A percentile compares a stretch with the other conserved stretches of the same genome.
Evolutionary conservation across 2,888 invertebrate genomes (phyloP).

Genomic region (Perizoma flavofasciatum): DNA sequence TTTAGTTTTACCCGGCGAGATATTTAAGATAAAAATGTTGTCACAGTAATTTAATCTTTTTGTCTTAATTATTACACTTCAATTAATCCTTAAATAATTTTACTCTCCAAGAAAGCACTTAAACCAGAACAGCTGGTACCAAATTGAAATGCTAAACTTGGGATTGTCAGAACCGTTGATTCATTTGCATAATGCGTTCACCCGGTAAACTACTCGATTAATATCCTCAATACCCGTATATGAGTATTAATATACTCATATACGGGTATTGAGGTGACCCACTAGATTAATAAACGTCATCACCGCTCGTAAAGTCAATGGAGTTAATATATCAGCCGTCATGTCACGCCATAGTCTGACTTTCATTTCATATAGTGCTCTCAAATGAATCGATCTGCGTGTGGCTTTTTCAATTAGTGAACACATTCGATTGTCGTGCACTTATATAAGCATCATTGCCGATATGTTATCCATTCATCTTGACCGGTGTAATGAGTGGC

Average conservation of each 20-base stretch:
- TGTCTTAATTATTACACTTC: not conserved
- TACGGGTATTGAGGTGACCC: conserved; percentile 60
- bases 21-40: conserved; percentile 30
- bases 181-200: conserved; percentile 51
- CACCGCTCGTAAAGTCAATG: conserved; percentile 74
- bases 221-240: conserved; percentile 60
- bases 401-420: conserved; percentile 81
- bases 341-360: conserved; percentile 65
- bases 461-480: conserved; percentile 81
- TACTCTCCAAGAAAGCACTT: conserved; percentile 9
- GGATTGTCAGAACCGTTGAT: conserved; percentile 40
- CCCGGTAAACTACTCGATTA: conserved; percentile 57
- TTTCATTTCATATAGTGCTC: conserved; percentile 82
- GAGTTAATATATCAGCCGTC: conserved; percentile 76
- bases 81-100: conserved; percentile 5
- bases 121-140: conserved; percentile 33
- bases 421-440: conserved; percentile 80
- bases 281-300: conserved; percentile 76
- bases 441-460: conserved; percentile 75
- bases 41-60: conserved; percentile 6
- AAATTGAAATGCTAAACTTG: conserved; percentile 40
- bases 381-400: conserved; percentile 71
- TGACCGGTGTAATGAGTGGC: conserved; percentile 78
- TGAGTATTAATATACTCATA: conserved; percentile 60
- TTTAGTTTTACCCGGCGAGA: conserved; percentile 63